A percentile compares a stretch with the other conserved stretches of the same genome.
phyloP scores from a whole-genome alignment of 1,140 invertebrate species.

The Papilio xuthus region DNA sequence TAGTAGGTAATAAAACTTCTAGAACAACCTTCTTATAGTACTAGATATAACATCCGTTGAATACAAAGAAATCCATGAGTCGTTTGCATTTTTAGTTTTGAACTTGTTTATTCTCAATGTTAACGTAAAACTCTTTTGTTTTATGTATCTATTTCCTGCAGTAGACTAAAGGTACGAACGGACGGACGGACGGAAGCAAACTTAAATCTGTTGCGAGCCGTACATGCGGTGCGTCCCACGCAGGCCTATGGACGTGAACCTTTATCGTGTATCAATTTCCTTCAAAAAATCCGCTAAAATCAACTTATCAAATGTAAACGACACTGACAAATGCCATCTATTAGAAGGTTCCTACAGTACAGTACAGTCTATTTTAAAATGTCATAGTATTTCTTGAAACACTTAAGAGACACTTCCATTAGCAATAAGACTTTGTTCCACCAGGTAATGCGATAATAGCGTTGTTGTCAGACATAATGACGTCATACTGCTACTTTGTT shows the following conservation, averaged over 20 bases:
- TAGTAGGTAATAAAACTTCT: slow-evolving; percentile 39
- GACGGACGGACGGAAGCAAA: no score
- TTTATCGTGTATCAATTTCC: no score
- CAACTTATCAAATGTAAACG: no score
- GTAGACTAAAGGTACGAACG: no score
- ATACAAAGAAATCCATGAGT: neutral
- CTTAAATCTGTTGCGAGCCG: no score
- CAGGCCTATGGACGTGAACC: no score
- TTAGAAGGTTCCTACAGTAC: no score
- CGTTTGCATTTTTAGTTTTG: neutral
- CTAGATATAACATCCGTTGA: slow-evolving; percentile 27
- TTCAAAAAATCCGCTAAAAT: no score
- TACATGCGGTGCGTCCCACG: no score
- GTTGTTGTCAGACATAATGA: slow-evolving; percentile 40
- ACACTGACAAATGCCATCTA: no score
- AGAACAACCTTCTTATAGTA: slow-evolving; percentile 17
- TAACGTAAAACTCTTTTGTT: neutral
- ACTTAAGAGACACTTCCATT: neutral
- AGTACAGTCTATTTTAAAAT: neutral
- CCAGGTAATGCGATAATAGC: slow-evolving; percentile 41
- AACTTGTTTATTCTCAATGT: neutral
- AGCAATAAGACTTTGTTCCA: neutral
- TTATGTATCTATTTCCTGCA: neutral
- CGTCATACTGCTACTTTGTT: slow-evolving; percentile 40
- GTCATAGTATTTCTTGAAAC: neutral